Evolutionary conservation across 1,140 invertebrate species (phyloP).

Genomic region (Arion vulgaris): DNA sequence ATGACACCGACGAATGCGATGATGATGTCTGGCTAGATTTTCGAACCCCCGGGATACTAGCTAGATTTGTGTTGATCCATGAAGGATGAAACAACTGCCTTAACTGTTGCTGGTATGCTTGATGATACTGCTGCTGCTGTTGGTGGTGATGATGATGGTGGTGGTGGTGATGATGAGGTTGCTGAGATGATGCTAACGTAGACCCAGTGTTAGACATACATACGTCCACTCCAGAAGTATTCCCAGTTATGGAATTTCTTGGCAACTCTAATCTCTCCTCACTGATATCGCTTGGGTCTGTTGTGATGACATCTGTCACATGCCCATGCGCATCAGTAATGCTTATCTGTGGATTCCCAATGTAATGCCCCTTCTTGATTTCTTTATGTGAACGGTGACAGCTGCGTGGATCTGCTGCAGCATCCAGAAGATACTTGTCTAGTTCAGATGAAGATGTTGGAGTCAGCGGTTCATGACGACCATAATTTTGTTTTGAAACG

Average conservation of each 20-base stretch:
- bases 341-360: slow-evolving; percentile 84
- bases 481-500: neutral
- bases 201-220: slow-evolving; percentile 4
- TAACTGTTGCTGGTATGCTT: slow-evolving; percentile 25
- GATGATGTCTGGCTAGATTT: slow-evolving; percentile 11
- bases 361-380: slow-evolving; percentile 45
- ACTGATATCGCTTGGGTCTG: slow-evolving; percentile 75
- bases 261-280: slow-evolving; percentile 63
- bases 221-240: neutral
- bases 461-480: slow-evolving; percentile 1
- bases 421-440: slow-evolving; percentile 20
- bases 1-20: neutral
- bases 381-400: neutral
- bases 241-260: slow-evolving; percentile 18
- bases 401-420: neutral
- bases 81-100: slow-evolving; percentile 37
- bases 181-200: neutral
- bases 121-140: neutral
- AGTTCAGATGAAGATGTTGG: slow-evolving; percentile 38
- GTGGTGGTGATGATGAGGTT: neutral
- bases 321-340: slow-evolving; percentile 85
- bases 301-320: slow-evolving; percentile 80
- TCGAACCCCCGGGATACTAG: slow-evolving; percentile 48
- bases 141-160: slow-evolving; percentile 18
- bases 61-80: slow-evolving; percentile 52